Percentiles rank a stretch among this genome's conserved stretches.
Evolutionary conservation across 2,797 vertebrate species (phyloP).

Genomic region (Acropternis orthonyx): DNA sequence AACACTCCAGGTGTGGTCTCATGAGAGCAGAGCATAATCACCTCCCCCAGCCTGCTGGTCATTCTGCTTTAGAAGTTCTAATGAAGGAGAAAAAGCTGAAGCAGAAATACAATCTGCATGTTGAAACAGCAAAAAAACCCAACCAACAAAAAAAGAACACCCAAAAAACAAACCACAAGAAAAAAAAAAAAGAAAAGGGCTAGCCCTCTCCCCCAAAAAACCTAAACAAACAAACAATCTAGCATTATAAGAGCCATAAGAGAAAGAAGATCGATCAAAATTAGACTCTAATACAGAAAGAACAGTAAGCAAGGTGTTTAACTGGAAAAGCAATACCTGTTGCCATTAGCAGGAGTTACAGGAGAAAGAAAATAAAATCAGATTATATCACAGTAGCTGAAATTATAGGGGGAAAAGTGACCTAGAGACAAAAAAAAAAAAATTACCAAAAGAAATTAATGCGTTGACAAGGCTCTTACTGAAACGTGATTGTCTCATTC

Average conservation of each 20-base stretch:
- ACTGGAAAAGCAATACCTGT: not conserved
- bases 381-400: not conserved
- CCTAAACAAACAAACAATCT: too few relatives aligned
- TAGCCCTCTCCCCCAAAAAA: not conserved
- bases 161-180: too few relatives aligned
- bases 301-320: not conserved
- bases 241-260: not conserved
- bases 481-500: not conserved
- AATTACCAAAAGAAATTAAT: not conserved
- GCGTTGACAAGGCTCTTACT: conserved; percentile 3
- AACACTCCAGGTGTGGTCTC: not conserved
- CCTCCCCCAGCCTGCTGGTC: not conserved
- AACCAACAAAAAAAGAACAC: not conserved
- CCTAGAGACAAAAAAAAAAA: conserved; percentile 6
- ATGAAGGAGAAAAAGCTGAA: not conserved
- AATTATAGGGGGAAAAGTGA: not conserved
- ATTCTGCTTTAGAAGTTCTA: not conserved
- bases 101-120: not conserved
- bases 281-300: not conserved
- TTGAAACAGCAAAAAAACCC: not conserved
- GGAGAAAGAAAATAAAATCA: not conserved
- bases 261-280: not conserved
- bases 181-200: not conserved
- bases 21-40: not conserved
- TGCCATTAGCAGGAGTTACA: not conserved